Percentiles rank a stretch among this genome's conserved stretches.
These are phyloP conservation scores for Neogobius melanostomus DNA, from an alignment of 2,113 vertebrate species.

Conservation along the genomic window DNA sequence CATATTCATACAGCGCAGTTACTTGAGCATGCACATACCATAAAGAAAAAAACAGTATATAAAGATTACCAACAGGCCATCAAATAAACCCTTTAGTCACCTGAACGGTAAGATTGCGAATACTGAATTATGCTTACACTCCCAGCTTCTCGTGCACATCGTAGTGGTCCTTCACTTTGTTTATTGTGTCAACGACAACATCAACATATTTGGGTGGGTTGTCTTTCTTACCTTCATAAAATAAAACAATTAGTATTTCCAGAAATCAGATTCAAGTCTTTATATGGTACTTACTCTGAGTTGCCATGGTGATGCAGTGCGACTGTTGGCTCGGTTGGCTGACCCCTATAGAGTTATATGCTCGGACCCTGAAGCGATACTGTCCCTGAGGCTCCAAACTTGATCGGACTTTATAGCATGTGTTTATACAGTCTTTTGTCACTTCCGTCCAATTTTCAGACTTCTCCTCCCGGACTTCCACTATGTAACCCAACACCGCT, in stretches of 20 bases:
- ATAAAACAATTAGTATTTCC: background rate
- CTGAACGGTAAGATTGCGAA: background rate
- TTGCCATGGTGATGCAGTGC: conserved; percentile 64
- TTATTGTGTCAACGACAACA: conserved; percentile 70
- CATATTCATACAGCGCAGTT: too few species aligned
- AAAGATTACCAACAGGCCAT: too few species aligned
- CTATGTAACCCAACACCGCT: conserved; percentile 73
- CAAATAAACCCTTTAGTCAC: too few species aligned
- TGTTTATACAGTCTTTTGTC: conserved; percentile 68
- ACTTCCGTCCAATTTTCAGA: conserved; percentile 65
- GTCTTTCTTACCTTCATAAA: conserved; percentile 52
- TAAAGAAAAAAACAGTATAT: too few species aligned
- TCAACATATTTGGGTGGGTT: conserved; percentile 47
- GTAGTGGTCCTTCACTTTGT: conserved; percentile 77
- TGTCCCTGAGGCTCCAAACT: conserved; percentile 65
- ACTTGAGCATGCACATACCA: background rate
- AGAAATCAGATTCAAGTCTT: background rate
- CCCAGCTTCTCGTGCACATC: conserved; percentile 81
- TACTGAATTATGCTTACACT: conserved; percentile 72
- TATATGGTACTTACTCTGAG: conserved; percentile 48
- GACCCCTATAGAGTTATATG: conserved; percentile 72
- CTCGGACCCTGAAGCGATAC: conserved; percentile 77
- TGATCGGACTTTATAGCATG: conserved; percentile 65
- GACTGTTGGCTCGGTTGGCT: conserved; percentile 77
- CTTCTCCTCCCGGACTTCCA: conserved; percentile 62